A percentile compares a stretch with the other conserved stretches of the same genome.
Evolutionary conservation across 1,140 invertebrate genomes (phyloP).

Genomic region (Harpegnathos saltator): DNA sequence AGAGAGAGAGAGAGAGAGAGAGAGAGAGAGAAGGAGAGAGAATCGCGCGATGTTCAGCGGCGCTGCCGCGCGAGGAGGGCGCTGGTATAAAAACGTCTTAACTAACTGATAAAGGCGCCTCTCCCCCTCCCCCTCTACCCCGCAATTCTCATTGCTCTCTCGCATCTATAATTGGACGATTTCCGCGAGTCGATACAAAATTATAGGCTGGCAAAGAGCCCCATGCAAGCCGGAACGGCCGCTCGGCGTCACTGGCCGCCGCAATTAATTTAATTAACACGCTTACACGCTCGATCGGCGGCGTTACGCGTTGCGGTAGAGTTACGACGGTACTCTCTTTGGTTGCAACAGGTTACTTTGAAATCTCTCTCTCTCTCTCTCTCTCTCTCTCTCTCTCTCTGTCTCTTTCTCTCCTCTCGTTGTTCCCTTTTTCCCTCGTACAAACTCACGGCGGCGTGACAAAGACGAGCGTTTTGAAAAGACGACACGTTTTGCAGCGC

Average conservation of each 20-base stretch:
- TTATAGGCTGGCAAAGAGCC: conserved; percentile 20
- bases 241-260: background rate
- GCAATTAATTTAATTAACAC: conserved; percentile 55
- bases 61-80: background rate
- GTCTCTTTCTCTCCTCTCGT: too few relatives aligned
- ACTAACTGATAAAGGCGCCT: conserved; percentile 46
- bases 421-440: too few relatives aligned
- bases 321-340: background rate
- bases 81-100: conserved; percentile 49
- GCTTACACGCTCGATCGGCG: background rate
- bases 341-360: too few relatives aligned
- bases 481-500: background rate
- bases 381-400: too few relatives aligned
- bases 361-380: too few relatives aligned
- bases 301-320: conserved; percentile 10
- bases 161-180: conserved; percentile 45
- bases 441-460: too few relatives aligned
- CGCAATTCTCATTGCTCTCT: background rate
- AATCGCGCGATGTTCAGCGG: conserved; percentile 20
- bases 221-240: background rate
- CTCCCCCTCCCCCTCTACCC: too few relatives aligned
- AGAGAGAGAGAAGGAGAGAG: too few relatives aligned
- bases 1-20: too few relatives aligned
- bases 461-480: background rate
- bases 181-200: conserved; percentile 40